phyloP scores from a whole-genome alignment of 2,113 vertebrate genomes.

The Charina bottae region DNA sequence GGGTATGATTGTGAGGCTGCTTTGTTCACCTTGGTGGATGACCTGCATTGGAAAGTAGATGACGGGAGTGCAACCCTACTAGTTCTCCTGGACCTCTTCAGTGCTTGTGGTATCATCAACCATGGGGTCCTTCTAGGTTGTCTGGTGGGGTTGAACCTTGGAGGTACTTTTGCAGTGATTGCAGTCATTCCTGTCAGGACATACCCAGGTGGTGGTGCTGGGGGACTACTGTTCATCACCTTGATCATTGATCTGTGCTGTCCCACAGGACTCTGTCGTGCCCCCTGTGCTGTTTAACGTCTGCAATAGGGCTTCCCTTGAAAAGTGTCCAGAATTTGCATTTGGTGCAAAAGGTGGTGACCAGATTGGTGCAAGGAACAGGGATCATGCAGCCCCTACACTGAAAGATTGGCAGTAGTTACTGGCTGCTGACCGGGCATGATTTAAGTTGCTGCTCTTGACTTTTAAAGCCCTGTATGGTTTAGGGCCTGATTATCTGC shows the following conservation, averaged over 20 bases:
- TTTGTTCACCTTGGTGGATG: background rate
- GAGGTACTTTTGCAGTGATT: background rate
- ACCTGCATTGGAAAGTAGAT: background rate
- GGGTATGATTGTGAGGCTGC: background rate
- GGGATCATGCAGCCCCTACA: background rate
- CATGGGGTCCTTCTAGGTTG: background rate
- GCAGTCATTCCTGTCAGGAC: background rate
- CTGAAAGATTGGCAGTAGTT: background rate
- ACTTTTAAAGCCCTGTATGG: background rate
- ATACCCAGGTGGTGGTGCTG: background rate
- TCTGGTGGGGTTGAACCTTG: background rate
- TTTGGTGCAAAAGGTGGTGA: background rate
- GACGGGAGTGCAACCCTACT: background rate
- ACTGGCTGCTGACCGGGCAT: background rate
- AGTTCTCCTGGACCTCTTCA: background rate
- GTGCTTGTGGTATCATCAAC: background rate
- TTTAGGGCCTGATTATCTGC: too few species aligned
- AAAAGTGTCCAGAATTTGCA: background rate
- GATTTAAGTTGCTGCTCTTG: background rate
- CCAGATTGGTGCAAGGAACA: background rate
- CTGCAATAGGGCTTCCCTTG: background rate
- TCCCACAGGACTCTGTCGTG: background rate
- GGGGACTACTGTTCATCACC: background rate
- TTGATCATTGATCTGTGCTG: background rate
- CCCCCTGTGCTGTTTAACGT: background rate